phyloP scores from a whole-genome alignment of 1,140 invertebrate genomes.

The Caenorhabditis inopinata region DNA sequence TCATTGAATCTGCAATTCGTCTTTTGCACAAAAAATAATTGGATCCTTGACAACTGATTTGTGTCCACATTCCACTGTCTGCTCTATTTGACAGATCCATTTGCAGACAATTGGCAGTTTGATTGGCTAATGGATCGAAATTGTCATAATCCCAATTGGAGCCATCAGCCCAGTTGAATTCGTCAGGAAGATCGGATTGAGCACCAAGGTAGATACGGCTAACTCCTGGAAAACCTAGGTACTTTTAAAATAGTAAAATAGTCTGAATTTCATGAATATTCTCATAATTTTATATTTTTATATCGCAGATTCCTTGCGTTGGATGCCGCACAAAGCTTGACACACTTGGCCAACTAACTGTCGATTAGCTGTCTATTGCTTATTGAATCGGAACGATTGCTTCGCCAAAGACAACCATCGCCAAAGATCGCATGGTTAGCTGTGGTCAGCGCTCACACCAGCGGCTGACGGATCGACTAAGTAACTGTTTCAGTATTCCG shows the following conservation, averaged over 20 bases:
- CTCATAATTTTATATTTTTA: too few species aligned
- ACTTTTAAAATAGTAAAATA: background rate
- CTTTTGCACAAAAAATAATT: background rate
- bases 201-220: background rate
- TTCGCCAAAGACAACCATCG: too few species aligned
- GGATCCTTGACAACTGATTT: background rate
- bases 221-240: background rate
- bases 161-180: background rate
- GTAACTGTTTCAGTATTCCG: too few species aligned
- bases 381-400: too few species aligned
- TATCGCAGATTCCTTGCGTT: too few species aligned
- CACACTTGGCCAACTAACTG: too few species aligned
- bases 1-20: background rate
- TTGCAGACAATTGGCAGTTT: too few species aligned
- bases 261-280: background rate
- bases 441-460: too few species aligned
- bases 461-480: too few species aligned
- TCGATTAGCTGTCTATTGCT: too few species aligned
- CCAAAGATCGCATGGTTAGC: too few species aligned
- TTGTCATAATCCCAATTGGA: background rate
- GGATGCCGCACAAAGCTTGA: too few species aligned
- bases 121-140: slow-evolving; percentile 2
- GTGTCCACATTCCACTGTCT: background rate
- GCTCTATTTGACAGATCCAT: background rate
- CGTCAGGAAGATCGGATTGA: background rate